phyloP scores from a whole-genome alignment of 2,888 invertebrate species.

The Trichopoda pennipes region DNA sequence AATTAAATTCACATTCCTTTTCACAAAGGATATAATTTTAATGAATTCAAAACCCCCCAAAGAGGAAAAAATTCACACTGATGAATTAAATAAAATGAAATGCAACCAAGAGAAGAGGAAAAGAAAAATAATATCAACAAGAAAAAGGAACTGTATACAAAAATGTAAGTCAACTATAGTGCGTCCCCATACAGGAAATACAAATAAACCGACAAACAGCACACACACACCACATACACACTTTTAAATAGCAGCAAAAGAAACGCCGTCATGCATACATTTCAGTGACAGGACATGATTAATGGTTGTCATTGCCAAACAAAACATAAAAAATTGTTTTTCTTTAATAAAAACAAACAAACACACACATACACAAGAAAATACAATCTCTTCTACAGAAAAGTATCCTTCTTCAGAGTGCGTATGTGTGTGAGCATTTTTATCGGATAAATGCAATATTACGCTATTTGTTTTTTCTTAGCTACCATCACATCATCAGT shows the following conservation, averaged over 20 bases:
- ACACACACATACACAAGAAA: not conserved
- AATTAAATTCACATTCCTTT: constrained; percentile 66
- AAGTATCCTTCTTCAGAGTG: constrained; percentile 43
- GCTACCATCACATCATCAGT: constrained; percentile 56
- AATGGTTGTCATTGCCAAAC: constrained; percentile 81
- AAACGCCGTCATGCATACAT: constrained; percentile 75
- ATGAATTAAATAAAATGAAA: constrained; percentile 63
- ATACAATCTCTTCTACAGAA: constrained; percentile 5
- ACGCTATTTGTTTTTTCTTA: constrained; percentile 55
- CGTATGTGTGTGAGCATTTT: constrained; percentile 39
- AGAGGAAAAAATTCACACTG: constrained; percentile 57
- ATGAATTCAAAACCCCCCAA: constrained; percentile 65
- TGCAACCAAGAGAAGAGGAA: constrained; percentile 56
- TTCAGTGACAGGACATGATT: constrained; percentile 81
- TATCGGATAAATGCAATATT: constrained; percentile 65
- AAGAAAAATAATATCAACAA: constrained; percentile 46
- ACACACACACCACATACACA: too few relatives aligned
- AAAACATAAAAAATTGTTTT: constrained; percentile 70
- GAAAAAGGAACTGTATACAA: constrained; percentile 54
- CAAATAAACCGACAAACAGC: constrained; percentile 18
- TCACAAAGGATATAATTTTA: constrained; percentile 68
- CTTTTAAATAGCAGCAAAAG: constrained; percentile 63
- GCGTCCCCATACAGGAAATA: constrained; percentile 54
- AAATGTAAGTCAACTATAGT: constrained; percentile 65
- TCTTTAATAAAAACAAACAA: constrained; percentile 49